Conservation (phyloP, 2,113 vertebrate species). For the Hypanus sabinus region DNA sequence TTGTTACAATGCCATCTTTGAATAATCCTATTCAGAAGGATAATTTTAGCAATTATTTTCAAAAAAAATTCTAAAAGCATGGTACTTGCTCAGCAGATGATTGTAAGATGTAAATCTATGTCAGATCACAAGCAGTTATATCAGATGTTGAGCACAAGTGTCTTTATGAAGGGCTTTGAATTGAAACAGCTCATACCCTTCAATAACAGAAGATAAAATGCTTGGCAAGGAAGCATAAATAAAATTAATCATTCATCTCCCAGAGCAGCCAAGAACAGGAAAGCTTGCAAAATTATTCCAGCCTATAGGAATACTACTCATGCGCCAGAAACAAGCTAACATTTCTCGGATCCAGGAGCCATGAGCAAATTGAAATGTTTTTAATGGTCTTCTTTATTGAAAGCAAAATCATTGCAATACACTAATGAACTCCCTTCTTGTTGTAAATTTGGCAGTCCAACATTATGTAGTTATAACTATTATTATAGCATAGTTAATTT, state of each 20-base stretch:
- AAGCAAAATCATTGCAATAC: slow-evolving; percentile 22
- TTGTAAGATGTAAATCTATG: not conserved
- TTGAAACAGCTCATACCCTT: not conserved
- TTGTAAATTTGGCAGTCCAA: not conserved
- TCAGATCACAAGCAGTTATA: slow-evolving; percentile 21
- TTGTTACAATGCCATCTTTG: not conserved
- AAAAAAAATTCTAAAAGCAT: not conserved
- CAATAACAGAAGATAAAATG: slow-evolving; percentile 15
- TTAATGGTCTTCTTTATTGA: not conserved
- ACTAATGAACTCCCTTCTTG: not conserved
- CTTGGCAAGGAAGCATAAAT: not conserved
- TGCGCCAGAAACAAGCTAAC: too few relatives aligned
- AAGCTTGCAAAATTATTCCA: not conserved
- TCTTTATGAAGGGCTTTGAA: slow-evolving; percentile 22
- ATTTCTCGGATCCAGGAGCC: not conserved
- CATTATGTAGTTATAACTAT: not conserved
- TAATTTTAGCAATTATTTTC: not conserved
- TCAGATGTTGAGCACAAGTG: not conserved
- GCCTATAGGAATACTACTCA: not conserved
- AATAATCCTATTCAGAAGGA: not conserved
- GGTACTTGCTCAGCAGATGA: not conserved
- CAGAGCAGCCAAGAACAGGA: not conserved
- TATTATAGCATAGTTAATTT: not conserved
- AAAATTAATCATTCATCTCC: slow-evolving; percentile 2
- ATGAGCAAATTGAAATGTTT: not conserved